phyloP scores from a whole-genome alignment of 2,888 invertebrate genomes.

The Pyrocoelia pectoralis region DNA sequence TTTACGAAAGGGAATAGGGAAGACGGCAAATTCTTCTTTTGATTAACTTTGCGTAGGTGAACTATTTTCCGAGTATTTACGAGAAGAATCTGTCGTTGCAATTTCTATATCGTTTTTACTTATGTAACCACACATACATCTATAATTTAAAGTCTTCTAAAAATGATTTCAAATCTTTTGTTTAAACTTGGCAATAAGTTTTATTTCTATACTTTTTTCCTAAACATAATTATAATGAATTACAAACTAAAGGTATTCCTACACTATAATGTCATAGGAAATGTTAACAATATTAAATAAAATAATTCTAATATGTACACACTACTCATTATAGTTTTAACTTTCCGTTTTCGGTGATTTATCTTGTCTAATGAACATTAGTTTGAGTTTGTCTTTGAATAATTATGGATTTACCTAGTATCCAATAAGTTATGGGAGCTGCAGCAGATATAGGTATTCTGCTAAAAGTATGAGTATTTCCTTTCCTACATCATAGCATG shows the following conservation, averaged over 20 bases:
- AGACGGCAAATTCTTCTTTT: too few relatives aligned
- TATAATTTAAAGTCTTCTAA: too few relatives aligned
- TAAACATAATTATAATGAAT: slow-evolving; percentile 27
- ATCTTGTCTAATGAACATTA: slow-evolving; percentile 22
- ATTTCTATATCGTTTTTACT: too few relatives aligned
- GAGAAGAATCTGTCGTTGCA: too few relatives aligned
- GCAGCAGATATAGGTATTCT: too few relatives aligned
- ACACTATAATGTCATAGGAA: slow-evolving; percentile 26
- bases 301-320: slow-evolving; percentile 48
- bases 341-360: slow-evolving; percentile 34
- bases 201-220: slow-evolving; percentile 16
- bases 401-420: slow-evolving; percentile 10
- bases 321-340: slow-evolving; percentile 29
- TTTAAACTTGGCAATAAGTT: background rate
- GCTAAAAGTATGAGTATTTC: slow-evolving; percentile 6
- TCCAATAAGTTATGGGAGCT: background rate
- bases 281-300: slow-evolving; percentile 38
- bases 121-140: too few relatives aligned
- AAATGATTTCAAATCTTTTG: background rate
- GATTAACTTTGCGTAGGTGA: too few relatives aligned
- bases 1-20: too few relatives aligned
- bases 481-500: background rate
- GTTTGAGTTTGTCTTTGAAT: slow-evolving; percentile 16
- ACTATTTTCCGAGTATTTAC: too few relatives aligned
- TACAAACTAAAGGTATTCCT: slow-evolving; percentile 26